phyloP scores from a whole-genome alignment of 2,888 invertebrate species.

The Drosophila borealis region DNA sequence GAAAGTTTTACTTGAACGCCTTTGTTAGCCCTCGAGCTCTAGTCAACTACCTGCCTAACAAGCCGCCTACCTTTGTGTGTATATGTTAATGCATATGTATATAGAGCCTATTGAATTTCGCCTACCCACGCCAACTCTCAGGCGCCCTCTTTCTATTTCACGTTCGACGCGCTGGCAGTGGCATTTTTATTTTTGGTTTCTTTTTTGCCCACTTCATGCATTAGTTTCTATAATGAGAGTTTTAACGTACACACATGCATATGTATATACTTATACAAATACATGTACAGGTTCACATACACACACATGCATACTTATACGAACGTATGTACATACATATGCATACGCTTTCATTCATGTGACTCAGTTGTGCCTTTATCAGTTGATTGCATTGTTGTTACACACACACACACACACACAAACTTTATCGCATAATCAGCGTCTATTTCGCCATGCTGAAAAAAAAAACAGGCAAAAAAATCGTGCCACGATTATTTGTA shows the following conservation, averaged over 20 bases:
- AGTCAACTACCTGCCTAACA: constrained; percentile 18
- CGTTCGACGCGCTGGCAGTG: constrained; percentile 37
- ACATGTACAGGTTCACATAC: background rate
- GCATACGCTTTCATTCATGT: constrained; percentile 35
- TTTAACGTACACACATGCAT: background rate
- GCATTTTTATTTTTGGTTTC: constrained; percentile 25
- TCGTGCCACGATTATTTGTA: background rate
- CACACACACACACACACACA: background rate
- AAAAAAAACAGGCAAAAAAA: background rate
- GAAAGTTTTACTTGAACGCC: constrained; percentile 24
- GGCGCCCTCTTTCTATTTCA: constrained; percentile 34
- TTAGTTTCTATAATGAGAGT: constrained; percentile 24
- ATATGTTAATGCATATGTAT: background rate
- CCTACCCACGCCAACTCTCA: constrained; percentile 29
- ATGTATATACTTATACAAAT: background rate
- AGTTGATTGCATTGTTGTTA: constrained; percentile 47
- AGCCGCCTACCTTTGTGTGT: constrained; percentile 2
- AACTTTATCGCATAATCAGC: constrained; percentile 51
- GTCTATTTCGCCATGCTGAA: constrained; percentile 30
- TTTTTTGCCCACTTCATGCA: constrained; percentile 47
- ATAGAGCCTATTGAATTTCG: constrained; percentile 37
- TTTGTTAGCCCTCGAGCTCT: constrained; percentile 29
- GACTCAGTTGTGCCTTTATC: constrained; percentile 47
- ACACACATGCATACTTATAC: background rate
- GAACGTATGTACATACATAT: background rate